Evolutionary conservation across 2,888 invertebrate species (phyloP).

Genomic region (Myopa testacea): DNA sequence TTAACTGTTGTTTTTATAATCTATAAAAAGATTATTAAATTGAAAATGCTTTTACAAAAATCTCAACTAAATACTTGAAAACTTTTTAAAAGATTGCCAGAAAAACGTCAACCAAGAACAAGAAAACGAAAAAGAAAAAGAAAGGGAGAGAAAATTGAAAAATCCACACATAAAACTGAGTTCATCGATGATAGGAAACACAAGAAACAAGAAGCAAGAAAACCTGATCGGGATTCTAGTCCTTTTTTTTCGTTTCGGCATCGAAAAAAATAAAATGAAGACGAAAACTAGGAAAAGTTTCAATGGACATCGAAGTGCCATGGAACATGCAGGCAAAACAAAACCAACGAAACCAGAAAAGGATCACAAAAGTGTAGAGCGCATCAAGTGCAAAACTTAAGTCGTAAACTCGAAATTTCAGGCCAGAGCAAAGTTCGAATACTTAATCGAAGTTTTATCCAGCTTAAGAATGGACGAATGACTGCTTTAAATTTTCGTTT

Average conservation of each 20-base stretch:
- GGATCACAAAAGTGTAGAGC: not conserved
- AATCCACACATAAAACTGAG: not conserved
- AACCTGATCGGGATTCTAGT: not conserved
- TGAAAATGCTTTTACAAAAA: not conserved
- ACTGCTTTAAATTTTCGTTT: not conserved
- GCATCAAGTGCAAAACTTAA: constrained; percentile 25
- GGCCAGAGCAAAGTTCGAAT: constrained; percentile 14
- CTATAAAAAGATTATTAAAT: not conserved
- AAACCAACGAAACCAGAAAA: not conserved
- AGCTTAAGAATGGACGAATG: constrained; percentile 10
- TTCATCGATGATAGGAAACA: not conserved
- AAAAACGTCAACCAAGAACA: not conserved
- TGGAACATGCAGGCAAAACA: not conserved
- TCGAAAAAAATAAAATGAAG: not conserved
- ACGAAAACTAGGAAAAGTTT: constrained; percentile 23
- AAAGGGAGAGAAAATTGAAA: too few species aligned
- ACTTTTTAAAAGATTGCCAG: not conserved
- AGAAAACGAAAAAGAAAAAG: too few species aligned
- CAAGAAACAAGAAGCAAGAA: not conserved
- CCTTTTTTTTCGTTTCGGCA: not conserved
- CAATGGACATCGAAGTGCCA: not conserved
- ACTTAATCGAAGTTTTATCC: constrained; percentile 22
- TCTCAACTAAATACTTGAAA: not conserved
- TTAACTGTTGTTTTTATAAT: too few species aligned
- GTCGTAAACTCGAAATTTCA: constrained; percentile 17